phyloP scores from a whole-genome alignment of 1,140 invertebrate genomes.

The Drosophila tani region DNA sequence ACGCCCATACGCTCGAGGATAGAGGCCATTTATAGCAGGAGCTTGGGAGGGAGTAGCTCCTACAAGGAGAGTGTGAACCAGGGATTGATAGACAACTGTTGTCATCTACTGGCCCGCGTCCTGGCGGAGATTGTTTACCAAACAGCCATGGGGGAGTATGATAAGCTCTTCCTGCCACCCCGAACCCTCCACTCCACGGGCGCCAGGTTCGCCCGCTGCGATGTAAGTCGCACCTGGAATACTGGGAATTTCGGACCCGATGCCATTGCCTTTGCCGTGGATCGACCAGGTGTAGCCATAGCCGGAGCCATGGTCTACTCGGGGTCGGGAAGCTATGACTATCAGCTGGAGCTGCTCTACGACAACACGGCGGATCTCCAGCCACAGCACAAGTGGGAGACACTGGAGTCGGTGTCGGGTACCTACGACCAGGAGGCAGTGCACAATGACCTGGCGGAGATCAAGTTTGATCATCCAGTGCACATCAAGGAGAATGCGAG shows the following conservation, averaged over 20 bases:
- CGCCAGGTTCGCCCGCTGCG: slow-evolving; percentile 95
- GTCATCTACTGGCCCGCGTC: slow-evolving; percentile 93
- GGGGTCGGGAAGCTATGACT: slow-evolving; percentile 94
- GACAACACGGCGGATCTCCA: slow-evolving; percentile 87
- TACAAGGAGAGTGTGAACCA: slow-evolving; percentile 75
- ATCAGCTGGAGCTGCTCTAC: slow-evolving; percentile 96
- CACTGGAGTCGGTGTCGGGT: slow-evolving; percentile 77
- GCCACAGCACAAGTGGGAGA: slow-evolving; percentile 85
- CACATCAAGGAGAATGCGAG: slow-evolving; percentile 95
- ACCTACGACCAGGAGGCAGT: slow-evolving; percentile 86
- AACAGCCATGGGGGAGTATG: slow-evolving; percentile 86
- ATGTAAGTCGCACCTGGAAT: slow-evolving; percentile 96
- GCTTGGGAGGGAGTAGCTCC: slow-evolving; percentile 54
- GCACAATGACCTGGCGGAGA: slow-evolving; percentile 91
- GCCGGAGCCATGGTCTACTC: slow-evolving; percentile 95
- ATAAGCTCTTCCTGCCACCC: slow-evolving; percentile 85
- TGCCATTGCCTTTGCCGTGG: slow-evolving; percentile 97
- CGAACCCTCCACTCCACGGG: slow-evolving; percentile 93
- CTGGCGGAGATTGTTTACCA: slow-evolving; percentile 95
- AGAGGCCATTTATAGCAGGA: slow-evolving; percentile 82
- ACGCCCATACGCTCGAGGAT: slow-evolving; percentile 90
- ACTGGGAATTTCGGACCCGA: slow-evolving; percentile 98
- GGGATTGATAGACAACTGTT: slow-evolving; percentile 92
- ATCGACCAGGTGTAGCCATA: slow-evolving; percentile 94
- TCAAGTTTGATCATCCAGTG: slow-evolving; percentile 96